These are phyloP conservation scores for Desoria tigrina DNA, from an alignment of 2,888 invertebrate species.

Conservation along the genomic window DNA sequence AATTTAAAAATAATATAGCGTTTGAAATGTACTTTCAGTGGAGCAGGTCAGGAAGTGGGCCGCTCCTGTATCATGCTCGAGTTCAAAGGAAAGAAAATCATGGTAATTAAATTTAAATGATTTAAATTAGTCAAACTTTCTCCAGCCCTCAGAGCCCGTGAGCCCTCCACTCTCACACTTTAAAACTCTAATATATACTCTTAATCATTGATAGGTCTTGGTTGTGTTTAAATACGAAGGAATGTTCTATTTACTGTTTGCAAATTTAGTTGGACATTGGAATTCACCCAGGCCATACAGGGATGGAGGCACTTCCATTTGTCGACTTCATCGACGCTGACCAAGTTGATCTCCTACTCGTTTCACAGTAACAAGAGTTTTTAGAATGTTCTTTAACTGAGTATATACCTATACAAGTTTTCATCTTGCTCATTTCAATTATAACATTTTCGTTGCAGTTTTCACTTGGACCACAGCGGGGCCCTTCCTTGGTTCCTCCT, in stretches of 20 bases:
- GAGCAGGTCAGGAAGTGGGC: constrained; percentile 99
- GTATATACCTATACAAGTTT: constrained; percentile 9
- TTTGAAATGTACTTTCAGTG: constrained; percentile 60
- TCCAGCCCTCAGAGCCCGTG: too few species aligned
- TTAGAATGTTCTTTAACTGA: neutral
- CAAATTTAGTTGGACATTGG: constrained; percentile 95
- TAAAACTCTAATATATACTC: too few species aligned
- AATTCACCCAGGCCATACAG: constrained; percentile 94
- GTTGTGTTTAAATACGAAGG: too few species aligned
- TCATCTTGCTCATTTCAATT: constrained; percentile 12
- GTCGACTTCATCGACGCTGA: constrained; percentile 97
- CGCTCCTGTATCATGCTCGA: constrained; percentile 97
- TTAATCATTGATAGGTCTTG: too few species aligned
- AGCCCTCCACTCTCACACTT: too few species aligned
- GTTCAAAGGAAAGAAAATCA: constrained; percentile 98
- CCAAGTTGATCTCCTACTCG: constrained; percentile 89
- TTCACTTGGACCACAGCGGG: constrained; percentile 97
- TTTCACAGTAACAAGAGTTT: constrained; percentile 76
- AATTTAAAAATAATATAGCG: neutral
- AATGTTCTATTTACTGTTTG: too few species aligned
- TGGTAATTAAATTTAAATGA: constrained; percentile 69
- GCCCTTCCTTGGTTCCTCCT: constrained; percentile 96
- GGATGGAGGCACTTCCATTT: constrained; percentile 96
- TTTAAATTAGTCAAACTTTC: neutral
- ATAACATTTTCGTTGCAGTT: constrained; percentile 64